Base-by-base conservation (phyloP, 2,888 invertebrate species). In the Steinernema hermaphroditum region DNA sequence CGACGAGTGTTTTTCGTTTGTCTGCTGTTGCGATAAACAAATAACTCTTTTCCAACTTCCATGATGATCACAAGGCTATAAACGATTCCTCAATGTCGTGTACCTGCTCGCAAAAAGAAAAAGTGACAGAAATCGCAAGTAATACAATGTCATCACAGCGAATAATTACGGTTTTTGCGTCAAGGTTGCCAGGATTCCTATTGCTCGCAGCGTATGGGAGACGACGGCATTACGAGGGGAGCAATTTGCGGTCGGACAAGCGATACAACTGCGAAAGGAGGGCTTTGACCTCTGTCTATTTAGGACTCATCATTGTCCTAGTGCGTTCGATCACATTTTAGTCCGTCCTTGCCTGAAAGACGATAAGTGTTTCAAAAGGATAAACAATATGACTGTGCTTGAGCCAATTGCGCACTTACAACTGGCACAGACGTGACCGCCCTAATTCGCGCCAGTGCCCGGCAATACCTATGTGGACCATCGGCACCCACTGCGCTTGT, bases 111-210 rank as follows among this genome's bases (percentile, higher is more conserved):
- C 12, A 1, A 14, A 32, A 32, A 4, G 37, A 12, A 37, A 1
- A 62, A 62, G 32, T 14, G 16, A 32, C 62, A 62, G 9, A 62
- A 62, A 62, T 27, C 32, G n/a, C 12, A 22, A 62, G 29, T 32
- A 32, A 24, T 4, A 46, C 32, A 32, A 62, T 62, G 16, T 32
- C 32, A 62, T 32, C 29, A 62, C 27, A n/a, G 14, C 62, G 62
- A 29, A 62, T 62, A 62, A 62, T 62, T 62, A 62, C 62, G 32
- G 62, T 62, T 62, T 62, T 62, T 62, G 62, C 62, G 62, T 62
- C 62, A 62, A 62, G 62, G 62, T 62, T 62, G 62, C 29, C 19
- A 62, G n/a, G 62, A 62, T 62, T 29, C 62, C 62, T 22, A 24
- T 4, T 32, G 16, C 32, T 62, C 32, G 29, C 16, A 14, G 62